These are phyloP conservation scores for Momotus momota DNA, from an alignment of 2,797 vertebrate genomes.

Conservation along the genomic window DNA sequence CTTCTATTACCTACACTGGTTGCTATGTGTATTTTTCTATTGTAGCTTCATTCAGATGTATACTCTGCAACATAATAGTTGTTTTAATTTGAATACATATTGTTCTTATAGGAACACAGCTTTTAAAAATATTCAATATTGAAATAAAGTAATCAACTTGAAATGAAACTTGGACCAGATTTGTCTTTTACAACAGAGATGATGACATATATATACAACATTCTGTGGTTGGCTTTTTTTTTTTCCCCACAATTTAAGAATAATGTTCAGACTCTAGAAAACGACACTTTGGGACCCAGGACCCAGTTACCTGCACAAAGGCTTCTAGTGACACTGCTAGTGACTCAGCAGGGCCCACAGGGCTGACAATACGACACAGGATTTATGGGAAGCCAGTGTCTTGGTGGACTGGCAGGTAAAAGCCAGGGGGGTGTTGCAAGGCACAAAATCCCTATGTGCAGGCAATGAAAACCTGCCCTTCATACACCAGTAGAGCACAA, in stretches of 20 bases:
- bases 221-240: background rate
- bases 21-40: slow-evolving; percentile 66
- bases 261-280: background rate
- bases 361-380: background rate
- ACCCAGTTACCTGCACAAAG: background rate
- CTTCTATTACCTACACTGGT: slow-evolving; percentile 18
- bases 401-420: background rate
- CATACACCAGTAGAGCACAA: background rate
- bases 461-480: background rate
- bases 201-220: background rate
- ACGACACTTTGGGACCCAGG: background rate
- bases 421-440: background rate
- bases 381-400: background rate
- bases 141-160: slow-evolving; percentile 84
- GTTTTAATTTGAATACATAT: slow-evolving; percentile 29
- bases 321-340: background rate
- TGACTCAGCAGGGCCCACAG: background rate
- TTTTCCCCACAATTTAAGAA: background rate
- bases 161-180: slow-evolving; percentile 54
- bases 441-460: background rate
- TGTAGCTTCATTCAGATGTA: slow-evolving; percentile 61
- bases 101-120: slow-evolving; percentile 71
- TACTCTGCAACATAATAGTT: slow-evolving; percentile 54
- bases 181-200: slow-evolving; percentile 35
- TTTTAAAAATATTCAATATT: slow-evolving; percentile 68